Percentiles rank a stretch among this genome's conserved stretches.
Conservation (phyloP, 2,888 invertebrate species). For the Amiota minor region DNA sequence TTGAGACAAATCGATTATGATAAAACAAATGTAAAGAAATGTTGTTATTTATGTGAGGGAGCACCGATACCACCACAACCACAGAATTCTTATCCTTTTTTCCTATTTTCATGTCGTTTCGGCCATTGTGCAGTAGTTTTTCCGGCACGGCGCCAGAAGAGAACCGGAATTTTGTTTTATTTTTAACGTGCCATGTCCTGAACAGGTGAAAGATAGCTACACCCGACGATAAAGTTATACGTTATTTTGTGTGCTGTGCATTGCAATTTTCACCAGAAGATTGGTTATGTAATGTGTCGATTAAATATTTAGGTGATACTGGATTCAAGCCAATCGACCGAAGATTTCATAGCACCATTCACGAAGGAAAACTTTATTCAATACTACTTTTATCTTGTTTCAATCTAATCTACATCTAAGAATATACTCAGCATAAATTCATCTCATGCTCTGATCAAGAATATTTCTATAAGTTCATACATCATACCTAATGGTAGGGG, state of each 20-base stretch:
- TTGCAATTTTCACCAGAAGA: slow-evolving; percentile 97
- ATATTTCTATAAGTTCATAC: too few relatives aligned
- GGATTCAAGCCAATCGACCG: slow-evolving; percentile 89
- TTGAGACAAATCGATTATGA: slow-evolving; percentile 79
- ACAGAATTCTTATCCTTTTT: too few relatives aligned
- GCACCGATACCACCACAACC: slow-evolving; percentile 96
- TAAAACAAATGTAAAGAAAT: slow-evolving; percentile 78
- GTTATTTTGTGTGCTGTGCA: slow-evolving; percentile 95
- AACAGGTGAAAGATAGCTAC: slow-evolving; percentile 86
- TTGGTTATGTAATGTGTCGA: slow-evolving; percentile 91
- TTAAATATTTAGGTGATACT: slow-evolving; percentile 88
- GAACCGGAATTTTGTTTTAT: slow-evolving; percentile 96
- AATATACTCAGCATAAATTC: too few relatives aligned
- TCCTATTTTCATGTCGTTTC: too few relatives aligned
- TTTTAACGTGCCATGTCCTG: slow-evolving; percentile 89
- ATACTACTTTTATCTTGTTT: too few relatives aligned
- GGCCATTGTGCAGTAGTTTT: slow-evolving; percentile 86
- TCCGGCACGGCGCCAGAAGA: slow-evolving; percentile 92
- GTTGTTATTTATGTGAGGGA: slow-evolving; percentile 90
- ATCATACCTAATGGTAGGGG: too few relatives aligned
- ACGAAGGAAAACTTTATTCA: too few relatives aligned
- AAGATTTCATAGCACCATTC: too few relatives aligned
- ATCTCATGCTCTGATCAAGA: too few relatives aligned
- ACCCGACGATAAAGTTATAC: slow-evolving; percentile 98
- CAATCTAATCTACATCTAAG: too few relatives aligned